phyloP scores from a whole-genome alignment of 2,797 vertebrate genomes.

The Pempheris klunzingeri region DNA sequence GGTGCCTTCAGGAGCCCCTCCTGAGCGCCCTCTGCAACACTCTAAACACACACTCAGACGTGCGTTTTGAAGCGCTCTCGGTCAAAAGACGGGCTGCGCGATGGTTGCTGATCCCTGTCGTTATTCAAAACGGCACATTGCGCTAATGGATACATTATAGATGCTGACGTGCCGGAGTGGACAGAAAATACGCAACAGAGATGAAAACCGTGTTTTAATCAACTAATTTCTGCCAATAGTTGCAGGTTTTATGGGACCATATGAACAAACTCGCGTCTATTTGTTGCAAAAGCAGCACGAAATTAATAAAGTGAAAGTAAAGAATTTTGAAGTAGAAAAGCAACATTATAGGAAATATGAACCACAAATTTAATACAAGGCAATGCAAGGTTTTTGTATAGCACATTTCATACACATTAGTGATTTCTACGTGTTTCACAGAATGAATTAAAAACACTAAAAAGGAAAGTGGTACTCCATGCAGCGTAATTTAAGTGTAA shows the following conservation, averaged over 20 bases:
- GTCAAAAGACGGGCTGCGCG: not conserved
- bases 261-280: too few species aligned
- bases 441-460: not conserved
- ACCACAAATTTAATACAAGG: not conserved
- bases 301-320: not conserved
- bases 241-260: not conserved
- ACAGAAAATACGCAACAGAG: not conserved
- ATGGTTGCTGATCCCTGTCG: not conserved
- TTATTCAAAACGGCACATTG: not conserved
- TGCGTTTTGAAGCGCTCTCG: not conserved
- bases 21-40: not conserved
- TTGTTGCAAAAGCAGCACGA: not conserved
- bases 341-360: not conserved
- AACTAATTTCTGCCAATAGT: too few species aligned
- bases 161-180: not conserved
- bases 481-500: accelerated
- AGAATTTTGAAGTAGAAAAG: not conserved
- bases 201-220: not conserved
- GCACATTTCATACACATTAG: not conserved
- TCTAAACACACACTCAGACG: accelerated
- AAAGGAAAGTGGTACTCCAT: not conserved
- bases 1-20: conserved; percentile 68
- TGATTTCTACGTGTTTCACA: not conserved
- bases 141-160: not conserved
- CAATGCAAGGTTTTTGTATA: not conserved